Evolutionary conservation across 2,797 vertebrate genomes (phyloP).

Genomic region (Pseudomugil tenellus): DNA sequence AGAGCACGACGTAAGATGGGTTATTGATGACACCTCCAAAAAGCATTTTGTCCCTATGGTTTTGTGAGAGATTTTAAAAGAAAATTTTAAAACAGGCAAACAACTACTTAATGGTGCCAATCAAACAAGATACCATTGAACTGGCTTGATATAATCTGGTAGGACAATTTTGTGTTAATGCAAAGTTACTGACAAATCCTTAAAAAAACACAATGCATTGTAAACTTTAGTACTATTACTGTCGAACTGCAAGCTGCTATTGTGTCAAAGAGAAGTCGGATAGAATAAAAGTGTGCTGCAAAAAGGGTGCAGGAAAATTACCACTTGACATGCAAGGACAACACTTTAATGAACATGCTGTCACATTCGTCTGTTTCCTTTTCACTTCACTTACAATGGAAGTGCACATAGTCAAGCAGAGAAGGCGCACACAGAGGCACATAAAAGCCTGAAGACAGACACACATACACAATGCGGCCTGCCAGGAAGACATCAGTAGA

Average conservation of each 20-base stretch:
- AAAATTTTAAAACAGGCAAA: conserved; percentile 33
- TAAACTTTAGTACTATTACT: no score
- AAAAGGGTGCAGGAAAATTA: conserved; percentile 7
- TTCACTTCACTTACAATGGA: conserved; percentile 42
- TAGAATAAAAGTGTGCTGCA: not conserved
- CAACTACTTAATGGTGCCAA: conserved; percentile 16
- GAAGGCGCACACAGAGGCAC: conserved; percentile 24
- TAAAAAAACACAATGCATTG: not conserved
- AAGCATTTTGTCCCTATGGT: conserved; percentile 20
- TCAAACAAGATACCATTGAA: conserved; percentile 18
- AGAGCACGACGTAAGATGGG: conserved; percentile 16
- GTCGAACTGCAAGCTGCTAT: not conserved
- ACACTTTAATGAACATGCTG: conserved; percentile 26
- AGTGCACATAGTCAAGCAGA: conserved; percentile 13
- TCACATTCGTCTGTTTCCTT: conserved; percentile 33
- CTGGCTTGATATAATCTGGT: not conserved
- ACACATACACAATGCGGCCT: conserved; percentile 41
- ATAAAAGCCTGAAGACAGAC: conserved; percentile 53
- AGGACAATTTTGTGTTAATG: not conserved
- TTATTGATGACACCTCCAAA: conserved; percentile 23
- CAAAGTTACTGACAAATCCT: not conserved
- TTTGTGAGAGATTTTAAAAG: conserved; percentile 24
- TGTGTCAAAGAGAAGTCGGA: not conserved
- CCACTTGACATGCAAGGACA: conserved; percentile 23
- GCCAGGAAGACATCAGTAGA: conserved; percentile 51